These are phyloP conservation scores for Resseliella maxima DNA, from an alignment of 2,888 invertebrate genomes.

Conservation along the genomic window DNA sequence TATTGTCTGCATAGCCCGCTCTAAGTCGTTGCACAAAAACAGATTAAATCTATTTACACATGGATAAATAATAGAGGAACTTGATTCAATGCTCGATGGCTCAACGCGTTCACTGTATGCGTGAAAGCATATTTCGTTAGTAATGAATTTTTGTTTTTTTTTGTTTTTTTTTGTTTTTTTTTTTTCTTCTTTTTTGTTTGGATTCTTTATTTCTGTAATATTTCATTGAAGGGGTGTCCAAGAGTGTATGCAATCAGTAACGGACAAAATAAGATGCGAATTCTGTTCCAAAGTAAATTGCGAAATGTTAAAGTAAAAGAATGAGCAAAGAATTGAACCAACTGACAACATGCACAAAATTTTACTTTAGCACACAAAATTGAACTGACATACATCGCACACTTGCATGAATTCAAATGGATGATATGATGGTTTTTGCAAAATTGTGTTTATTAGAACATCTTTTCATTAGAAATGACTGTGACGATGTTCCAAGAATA, in stretches of 20 bases:
- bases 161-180: not conserved
- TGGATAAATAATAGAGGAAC: not conserved
- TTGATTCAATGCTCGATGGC: slow-evolving; percentile 14
- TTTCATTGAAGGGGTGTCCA: not conserved
- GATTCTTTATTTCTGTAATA: no score
- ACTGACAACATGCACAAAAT: slow-evolving; percentile 47
- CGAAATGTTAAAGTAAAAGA: not conserved
- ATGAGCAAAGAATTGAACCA: slow-evolving; percentile 19
- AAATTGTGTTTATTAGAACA: slow-evolving; percentile 50
- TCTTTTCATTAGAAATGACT: slow-evolving; percentile 31
- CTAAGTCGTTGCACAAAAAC: slow-evolving; percentile 19
- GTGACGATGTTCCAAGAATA: not conserved
- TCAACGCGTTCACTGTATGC: not conserved
- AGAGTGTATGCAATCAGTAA: not conserved
- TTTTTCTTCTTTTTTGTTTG: not conserved
- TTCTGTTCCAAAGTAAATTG: not conserved
- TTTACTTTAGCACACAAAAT: slow-evolving; percentile 41
- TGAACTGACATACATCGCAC: slow-evolving; percentile 34
- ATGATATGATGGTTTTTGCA: not conserved
- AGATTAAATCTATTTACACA: slow-evolving; percentile 46
- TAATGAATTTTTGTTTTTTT: not conserved
- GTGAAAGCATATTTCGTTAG: slow-evolving; percentile 36
- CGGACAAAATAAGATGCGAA: not conserved
- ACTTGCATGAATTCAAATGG: not conserved
- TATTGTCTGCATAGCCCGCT: not conserved